Evolutionary conservation across 2,113 vertebrate genomes (phyloP).

Genomic region (Struthidea cinerea): DNA sequence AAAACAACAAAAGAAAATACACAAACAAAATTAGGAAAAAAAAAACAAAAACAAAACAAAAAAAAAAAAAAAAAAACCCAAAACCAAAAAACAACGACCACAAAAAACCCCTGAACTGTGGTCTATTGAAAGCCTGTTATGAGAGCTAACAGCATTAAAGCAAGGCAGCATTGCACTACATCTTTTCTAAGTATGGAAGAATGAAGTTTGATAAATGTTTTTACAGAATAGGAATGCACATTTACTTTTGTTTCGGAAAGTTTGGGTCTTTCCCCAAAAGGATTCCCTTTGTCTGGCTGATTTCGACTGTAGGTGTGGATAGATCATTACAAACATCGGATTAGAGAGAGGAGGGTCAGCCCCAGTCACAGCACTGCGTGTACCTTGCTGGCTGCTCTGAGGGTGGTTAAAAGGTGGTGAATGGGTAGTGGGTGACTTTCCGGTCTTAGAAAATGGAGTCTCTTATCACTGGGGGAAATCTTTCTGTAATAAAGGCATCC

Average conservation of each 20-base stretch:
- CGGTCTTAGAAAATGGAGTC: background rate
- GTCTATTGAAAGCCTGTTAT: background rate
- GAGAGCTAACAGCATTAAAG: background rate
- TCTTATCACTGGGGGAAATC: background rate
- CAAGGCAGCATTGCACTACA: background rate
- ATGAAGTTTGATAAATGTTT: background rate
- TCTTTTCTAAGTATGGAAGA: background rate
- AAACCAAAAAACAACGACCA: background rate
- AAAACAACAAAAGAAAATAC: background rate
- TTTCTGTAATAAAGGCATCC: background rate
- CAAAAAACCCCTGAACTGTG: accelerated
- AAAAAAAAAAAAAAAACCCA: background rate
- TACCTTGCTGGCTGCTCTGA: background rate
- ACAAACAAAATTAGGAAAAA: background rate
- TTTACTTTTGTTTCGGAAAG: background rate
- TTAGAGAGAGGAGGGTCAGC: background rate
- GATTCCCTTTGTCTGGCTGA: background rate
- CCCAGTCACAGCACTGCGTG: accelerated
- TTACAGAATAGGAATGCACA: background rate
- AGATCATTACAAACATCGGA: background rate
- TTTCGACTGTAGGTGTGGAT: background rate
- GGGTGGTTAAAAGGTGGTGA: background rate
- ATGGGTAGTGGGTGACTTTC: background rate
- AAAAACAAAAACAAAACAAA: background rate
- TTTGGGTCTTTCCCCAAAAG: background rate